These are phyloP conservation scores for Girardinus metallicus DNA, from an alignment of 2,797 vertebrate genomes.

Conservation along the genomic window DNA sequence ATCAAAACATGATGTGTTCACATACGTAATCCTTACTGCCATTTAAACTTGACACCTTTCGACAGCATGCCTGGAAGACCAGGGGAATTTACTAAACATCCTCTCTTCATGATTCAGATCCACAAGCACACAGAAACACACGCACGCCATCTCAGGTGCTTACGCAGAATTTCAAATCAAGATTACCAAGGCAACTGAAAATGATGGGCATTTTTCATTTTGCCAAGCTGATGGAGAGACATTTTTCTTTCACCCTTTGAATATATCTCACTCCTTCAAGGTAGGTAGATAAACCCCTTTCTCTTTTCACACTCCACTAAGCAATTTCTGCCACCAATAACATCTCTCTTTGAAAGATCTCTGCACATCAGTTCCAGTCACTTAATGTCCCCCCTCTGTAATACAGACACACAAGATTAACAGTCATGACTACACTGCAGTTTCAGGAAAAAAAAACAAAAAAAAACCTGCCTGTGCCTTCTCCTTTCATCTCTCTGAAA, in stretches of 20 bases:
- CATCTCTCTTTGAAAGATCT: slow-evolving; percentile 31
- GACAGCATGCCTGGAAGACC: slow-evolving; percentile 43
- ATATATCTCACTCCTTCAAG: slow-evolving; percentile 34
- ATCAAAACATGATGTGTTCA: slow-evolving; percentile 61
- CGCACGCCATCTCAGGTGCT: slow-evolving; percentile 23
- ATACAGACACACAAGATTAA: not conserved
- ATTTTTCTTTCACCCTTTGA: slow-evolving; percentile 34
- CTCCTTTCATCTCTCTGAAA: slow-evolving; percentile 16
- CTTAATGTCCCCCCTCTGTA: slow-evolving; percentile 28
- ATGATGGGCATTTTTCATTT: slow-evolving; percentile 60
- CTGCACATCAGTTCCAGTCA: slow-evolving; percentile 51
- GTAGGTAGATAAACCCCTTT: slow-evolving; percentile 39
- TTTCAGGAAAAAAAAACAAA: slow-evolving; percentile 25
- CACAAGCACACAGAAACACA: slow-evolving; percentile 23
- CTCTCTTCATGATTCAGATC: slow-evolving; percentile 31
- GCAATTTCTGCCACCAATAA: slow-evolving; percentile 39
- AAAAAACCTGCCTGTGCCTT: slow-evolving; percentile 1
- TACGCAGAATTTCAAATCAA: slow-evolving; percentile 28
- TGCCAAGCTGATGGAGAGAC: slow-evolving; percentile 29
- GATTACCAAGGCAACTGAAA: slow-evolving; percentile 59
- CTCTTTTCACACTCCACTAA: slow-evolving; percentile 37
- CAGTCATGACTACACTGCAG: slow-evolving; percentile 13
- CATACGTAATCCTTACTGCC: slow-evolving; percentile 69
- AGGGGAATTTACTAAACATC: slow-evolving; percentile 52
- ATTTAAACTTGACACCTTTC: slow-evolving; percentile 77